Evolutionary conservation across 2,797 vertebrate genomes (phyloP).

Genomic region (Clarias pachynema): DNA sequence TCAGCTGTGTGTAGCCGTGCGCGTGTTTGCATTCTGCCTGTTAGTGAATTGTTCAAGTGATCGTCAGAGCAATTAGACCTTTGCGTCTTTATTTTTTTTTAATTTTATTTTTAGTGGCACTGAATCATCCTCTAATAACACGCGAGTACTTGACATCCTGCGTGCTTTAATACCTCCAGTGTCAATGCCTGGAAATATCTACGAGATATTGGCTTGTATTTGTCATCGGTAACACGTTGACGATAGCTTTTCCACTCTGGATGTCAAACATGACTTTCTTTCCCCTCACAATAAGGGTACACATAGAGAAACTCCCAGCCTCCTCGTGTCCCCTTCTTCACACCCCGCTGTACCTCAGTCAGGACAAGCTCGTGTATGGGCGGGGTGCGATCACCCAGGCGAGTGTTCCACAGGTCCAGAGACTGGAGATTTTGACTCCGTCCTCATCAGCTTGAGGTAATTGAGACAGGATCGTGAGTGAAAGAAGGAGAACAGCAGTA

Average conservation of each 20-base stretch:
- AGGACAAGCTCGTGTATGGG: slow-evolving; percentile 17
- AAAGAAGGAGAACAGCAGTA: slow-evolving; percentile 29
- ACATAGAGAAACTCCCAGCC: slow-evolving; percentile 60
- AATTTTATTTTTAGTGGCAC: too few relatives aligned
- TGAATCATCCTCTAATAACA: neutral
- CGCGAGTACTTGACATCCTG: neutral
- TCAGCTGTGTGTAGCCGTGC: neutral
- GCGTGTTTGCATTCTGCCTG: neutral
- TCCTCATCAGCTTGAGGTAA: slow-evolving; percentile 13
- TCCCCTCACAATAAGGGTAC: slow-evolving; percentile 24
- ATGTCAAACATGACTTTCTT: slow-evolving; percentile 46
- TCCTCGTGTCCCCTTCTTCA: neutral
- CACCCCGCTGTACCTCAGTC: slow-evolving; percentile 47
- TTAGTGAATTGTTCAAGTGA: neutral
- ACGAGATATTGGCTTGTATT: neutral
- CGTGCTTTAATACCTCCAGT: neutral
- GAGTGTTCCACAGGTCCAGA: neutral
- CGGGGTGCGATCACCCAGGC: too few relatives aligned
- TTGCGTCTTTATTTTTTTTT: neutral
- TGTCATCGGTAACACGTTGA: neutral
- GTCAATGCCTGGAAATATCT: too few relatives aligned
- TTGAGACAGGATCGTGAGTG: slow-evolving; percentile 4
- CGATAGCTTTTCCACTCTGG: neutral
- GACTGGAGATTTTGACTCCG: neutral
- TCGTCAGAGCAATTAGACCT: neutral